Conservation (phyloP, 2,797 vertebrate species). For the Lepidocolaptes lacrymiger region DNA sequence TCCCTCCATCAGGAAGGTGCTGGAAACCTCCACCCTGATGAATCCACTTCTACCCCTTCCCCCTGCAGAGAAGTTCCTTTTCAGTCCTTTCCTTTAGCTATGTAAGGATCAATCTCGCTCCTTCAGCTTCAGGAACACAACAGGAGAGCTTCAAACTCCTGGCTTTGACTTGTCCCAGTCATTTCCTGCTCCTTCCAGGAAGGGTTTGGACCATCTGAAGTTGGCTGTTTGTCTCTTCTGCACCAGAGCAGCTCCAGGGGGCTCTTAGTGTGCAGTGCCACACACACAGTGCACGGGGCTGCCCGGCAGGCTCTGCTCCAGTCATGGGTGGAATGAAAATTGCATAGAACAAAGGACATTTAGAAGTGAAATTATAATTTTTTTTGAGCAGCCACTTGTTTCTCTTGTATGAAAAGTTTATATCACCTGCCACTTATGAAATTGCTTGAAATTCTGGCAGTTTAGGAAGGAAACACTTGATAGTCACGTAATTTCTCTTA, state of each 20-base stretch:
- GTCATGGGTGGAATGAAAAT: background rate
- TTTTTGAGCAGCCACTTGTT: background rate
- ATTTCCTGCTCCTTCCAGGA: background rate
- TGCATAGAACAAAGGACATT: background rate
- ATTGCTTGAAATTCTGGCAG: background rate
- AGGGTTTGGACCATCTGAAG: background rate
- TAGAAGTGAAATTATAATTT: background rate
- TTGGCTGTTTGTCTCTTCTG: background rate
- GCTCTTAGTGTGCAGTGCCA: background rate
- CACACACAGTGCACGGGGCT: background rate
- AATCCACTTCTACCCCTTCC: background rate
- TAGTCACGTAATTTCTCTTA: background rate
- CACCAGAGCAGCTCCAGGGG: background rate
- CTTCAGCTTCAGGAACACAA: background rate
- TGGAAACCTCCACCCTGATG: background rate
- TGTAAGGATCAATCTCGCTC: background rate
- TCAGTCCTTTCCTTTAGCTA: background rate
- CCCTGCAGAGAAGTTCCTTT: background rate
- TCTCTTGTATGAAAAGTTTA: background rate
- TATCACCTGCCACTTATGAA: background rate
- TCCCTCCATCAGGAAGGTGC: background rate
- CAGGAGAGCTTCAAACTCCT: accelerated
- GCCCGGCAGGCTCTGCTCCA: background rate
- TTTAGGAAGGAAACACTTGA: background rate
- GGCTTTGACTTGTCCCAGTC: accelerated